These are phyloP conservation scores for Eidolon dupreanum DNA, from an alignment of 2,797 vertebrate species.

Conservation along the genomic window DNA sequence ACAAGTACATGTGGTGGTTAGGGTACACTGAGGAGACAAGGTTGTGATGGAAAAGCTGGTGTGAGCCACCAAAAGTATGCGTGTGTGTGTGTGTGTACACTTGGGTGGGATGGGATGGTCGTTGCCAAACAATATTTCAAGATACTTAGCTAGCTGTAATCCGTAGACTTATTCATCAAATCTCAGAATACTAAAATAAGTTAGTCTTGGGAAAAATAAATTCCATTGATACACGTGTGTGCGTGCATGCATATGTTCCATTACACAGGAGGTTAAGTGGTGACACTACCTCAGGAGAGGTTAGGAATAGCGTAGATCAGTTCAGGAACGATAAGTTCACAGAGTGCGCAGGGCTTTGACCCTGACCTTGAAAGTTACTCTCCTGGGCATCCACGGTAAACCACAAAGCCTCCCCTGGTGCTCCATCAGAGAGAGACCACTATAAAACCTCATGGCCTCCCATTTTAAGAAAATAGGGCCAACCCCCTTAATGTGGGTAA, in stretches of 20 bases:
- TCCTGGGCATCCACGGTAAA: neutral
- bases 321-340: conserved; percentile 6
- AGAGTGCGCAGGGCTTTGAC: neutral
- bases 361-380: neutral
- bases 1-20: neutral
- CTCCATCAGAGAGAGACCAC: neutral
- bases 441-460: neutral
- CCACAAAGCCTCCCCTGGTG: neutral
- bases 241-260: neutral
- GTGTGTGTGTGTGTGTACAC: neutral
- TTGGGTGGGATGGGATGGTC: neutral
- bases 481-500: neutral
- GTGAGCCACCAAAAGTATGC: neutral
- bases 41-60: neutral
- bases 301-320: neutral
- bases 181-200: neutral
- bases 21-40: neutral
- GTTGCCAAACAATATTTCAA: neutral
- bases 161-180: neutral
- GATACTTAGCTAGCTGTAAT: neutral
- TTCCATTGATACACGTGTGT: neutral
- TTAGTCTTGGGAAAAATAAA: conserved; percentile 24
- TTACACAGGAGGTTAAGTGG: neutral
- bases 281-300: neutral
- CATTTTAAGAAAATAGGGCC: neutral